Percentiles rank a stretch among this genome's conserved stretches.
Conservation (phyloP, 2,888 invertebrate genomes). For the Boloria selene region DNA sequence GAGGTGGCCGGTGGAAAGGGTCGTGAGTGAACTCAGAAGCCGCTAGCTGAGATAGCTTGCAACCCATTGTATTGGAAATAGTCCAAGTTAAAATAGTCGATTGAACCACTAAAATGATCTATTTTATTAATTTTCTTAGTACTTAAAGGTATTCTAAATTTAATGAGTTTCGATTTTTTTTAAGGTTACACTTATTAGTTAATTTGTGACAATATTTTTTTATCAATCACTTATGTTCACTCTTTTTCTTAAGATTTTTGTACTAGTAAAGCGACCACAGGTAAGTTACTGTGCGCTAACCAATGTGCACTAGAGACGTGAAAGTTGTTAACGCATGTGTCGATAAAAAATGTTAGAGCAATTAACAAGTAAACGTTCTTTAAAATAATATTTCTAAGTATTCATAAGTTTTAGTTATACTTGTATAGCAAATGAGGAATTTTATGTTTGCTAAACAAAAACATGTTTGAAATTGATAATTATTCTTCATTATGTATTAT, state of each 20-base stretch:
- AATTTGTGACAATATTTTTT: too few relatives aligned
- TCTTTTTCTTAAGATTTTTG: constrained; percentile 26
- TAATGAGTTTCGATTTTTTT: too few relatives aligned
- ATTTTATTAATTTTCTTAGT: background rate
- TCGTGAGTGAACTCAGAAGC: constrained; percentile 70
- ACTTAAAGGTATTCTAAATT: too few relatives aligned
- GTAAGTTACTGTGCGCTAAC: constrained; percentile 48
- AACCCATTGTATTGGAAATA: constrained; percentile 82
- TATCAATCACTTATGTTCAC: constrained; percentile 10
- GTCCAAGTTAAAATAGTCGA: too few relatives aligned
- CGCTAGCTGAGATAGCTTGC: constrained; percentile 88
- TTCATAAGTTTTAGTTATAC: too few relatives aligned
- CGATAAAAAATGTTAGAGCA: constrained; percentile 31
- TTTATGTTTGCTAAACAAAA: too few relatives aligned
- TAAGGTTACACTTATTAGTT: too few relatives aligned
- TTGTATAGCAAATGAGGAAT: too few relatives aligned
- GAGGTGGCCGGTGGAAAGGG: constrained; percentile 84
- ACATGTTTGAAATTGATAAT: too few relatives aligned
- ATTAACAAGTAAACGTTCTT: background rate
- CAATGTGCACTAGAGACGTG: constrained; percentile 41
- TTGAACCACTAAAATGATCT: background rate
- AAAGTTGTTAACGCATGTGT: constrained; percentile 30
- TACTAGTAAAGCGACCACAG: constrained; percentile 48
- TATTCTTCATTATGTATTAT: too few relatives aligned
- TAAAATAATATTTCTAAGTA: background rate